Conservation (phyloP, 2,113 vertebrate species). For the Psettodes erumei region DNA sequence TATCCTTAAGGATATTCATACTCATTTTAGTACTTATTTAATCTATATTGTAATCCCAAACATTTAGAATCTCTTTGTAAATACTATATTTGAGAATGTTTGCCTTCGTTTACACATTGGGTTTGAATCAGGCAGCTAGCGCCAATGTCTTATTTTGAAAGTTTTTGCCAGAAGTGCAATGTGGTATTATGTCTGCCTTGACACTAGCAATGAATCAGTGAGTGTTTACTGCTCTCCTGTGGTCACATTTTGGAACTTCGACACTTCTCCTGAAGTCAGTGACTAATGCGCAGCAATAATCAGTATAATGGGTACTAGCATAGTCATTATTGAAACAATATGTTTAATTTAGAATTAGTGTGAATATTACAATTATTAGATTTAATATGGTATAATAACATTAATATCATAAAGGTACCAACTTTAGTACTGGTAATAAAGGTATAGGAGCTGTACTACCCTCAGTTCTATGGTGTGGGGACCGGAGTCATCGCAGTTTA, state of each 20-base stretch:
- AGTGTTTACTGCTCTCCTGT: conserved; percentile 9
- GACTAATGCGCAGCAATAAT: not conserved
- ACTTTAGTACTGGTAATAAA: not conserved
- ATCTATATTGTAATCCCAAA: not conserved
- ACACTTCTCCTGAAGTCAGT: not conserved
- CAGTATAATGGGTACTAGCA: not conserved
- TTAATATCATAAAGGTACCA: not conserved
- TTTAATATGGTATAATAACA: not conserved
- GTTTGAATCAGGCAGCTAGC: not conserved
- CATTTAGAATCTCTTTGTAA: not conserved
- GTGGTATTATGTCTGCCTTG: not conserved
- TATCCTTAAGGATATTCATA: not conserved
- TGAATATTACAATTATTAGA: not conserved
- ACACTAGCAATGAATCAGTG: too few relatives aligned
- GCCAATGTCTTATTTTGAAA: conserved; percentile 31
- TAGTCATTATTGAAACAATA: not conserved
- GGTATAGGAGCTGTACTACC: not conserved
- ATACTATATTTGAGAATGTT: not conserved
- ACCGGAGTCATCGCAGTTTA: not conserved
- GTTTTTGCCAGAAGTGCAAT: not conserved
- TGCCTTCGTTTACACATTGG: not conserved
- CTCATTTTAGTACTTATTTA: not conserved
- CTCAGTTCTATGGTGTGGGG: not conserved
- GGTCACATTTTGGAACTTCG: not conserved
- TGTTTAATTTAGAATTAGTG: not conserved